These are phyloP conservation scores for Oxygymnocypris stewartii DNA, from an alignment of 2,113 vertebrate genomes.

Conservation along the genomic window DNA sequence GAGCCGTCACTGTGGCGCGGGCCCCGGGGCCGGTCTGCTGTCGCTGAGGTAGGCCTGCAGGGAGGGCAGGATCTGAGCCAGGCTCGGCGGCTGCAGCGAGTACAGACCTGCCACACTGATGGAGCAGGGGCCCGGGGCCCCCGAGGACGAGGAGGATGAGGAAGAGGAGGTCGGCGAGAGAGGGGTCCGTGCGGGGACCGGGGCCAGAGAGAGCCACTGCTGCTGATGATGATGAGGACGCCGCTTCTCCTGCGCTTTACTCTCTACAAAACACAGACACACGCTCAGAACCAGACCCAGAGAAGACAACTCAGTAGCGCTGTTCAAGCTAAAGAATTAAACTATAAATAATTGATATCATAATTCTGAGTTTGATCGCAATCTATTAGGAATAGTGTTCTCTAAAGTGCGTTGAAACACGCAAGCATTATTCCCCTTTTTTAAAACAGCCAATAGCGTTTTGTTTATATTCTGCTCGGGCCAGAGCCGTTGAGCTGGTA, in stretches of 20 bases:
- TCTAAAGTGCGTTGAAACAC: too few species aligned
- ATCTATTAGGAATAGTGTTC: too few species aligned
- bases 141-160: constrained; percentile 67
- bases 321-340: too few species aligned
- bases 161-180: constrained; percentile 61
- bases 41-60: constrained; percentile 64
- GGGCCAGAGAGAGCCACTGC: constrained; percentile 73
- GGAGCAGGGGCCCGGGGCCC: constrained; percentile 74
- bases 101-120: constrained; percentile 86
- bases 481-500: too few species aligned
- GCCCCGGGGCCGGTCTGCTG: constrained; percentile 58
- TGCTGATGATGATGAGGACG: constrained; percentile 81
- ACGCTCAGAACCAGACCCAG: too few species aligned
- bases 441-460: too few species aligned
- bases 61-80: constrained; percentile 72
- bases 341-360: too few species aligned
- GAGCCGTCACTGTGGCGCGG: constrained; percentile 65
- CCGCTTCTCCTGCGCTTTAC: constrained; percentile 83
- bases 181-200: constrained; percentile 58
- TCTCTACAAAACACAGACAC: constrained; percentile 69
- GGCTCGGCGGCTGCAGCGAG: constrained; percentile 67
- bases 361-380: too few species aligned
- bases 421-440: too few species aligned
- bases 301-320: too few species aligned
- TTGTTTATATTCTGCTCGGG: too few species aligned